Evolutionary conservation across 2,797 vertebrate genomes (phyloP).

Genomic region (Nannoperca obscura): DNA sequence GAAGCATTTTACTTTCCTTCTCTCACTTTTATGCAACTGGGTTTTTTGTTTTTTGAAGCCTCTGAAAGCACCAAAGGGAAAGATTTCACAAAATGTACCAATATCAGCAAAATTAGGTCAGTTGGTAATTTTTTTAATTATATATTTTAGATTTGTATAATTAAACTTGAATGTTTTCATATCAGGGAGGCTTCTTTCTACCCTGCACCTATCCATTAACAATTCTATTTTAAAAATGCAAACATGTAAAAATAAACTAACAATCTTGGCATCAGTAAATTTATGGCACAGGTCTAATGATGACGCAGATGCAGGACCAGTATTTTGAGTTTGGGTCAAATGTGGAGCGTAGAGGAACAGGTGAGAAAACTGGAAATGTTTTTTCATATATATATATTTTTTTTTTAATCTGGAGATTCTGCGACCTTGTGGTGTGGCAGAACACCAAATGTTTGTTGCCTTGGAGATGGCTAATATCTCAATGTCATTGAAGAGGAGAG

Average conservation of each 20-base stretch:
- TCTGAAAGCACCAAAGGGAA: neutral
- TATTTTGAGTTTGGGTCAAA: neutral
- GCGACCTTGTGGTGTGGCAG: conserved; percentile 77
- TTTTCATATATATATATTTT: conserved; percentile 10
- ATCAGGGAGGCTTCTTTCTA: neutral
- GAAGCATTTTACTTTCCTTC: neutral
- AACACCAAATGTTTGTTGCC: conserved; percentile 82
- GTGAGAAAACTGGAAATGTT: neutral
- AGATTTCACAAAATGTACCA: conserved; percentile 5
- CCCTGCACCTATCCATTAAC: conserved; percentile 15
- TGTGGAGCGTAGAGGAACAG: neutral
- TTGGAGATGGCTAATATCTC: conserved; percentile 85
- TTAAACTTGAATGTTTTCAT: neutral
- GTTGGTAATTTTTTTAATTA: neutral
- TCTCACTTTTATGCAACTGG: neutral
- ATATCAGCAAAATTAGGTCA: conserved; percentile 43
- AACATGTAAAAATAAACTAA: conserved; percentile 18
- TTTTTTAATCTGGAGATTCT: conserved; percentile 53
- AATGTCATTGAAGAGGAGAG: conserved; percentile 76
- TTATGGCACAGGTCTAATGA: conserved; percentile 5
- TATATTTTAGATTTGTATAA: neutral
- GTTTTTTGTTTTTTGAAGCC: neutral
- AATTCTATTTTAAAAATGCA: conserved; percentile 17
- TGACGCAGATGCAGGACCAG: neutral
- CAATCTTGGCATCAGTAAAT: conserved; percentile 6